Base-by-base conservation (phyloP, 2,113 vertebrate genomes). In the Agelaius phoeniceus region DNA sequence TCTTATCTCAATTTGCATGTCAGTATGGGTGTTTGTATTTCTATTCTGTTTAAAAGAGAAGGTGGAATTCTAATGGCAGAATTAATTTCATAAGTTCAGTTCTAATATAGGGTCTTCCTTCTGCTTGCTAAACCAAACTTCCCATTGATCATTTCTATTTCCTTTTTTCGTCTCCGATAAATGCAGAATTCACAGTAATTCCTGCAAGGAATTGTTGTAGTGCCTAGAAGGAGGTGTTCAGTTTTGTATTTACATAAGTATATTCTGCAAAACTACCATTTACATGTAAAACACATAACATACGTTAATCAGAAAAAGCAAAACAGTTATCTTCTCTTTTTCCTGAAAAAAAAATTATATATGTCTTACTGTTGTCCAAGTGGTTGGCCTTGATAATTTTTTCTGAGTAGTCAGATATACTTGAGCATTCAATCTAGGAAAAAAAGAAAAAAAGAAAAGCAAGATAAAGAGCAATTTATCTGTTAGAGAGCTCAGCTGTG, bases 321-420 rank as follows among this genome's bases (percentile, higher is more conserved):
- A 90, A 83, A 58, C 19, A 28, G n/a, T 63, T 59, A 33, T 94
- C 41, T 71, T 57, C 58, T 90, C 35, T 80, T 82, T 94, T 76
- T 72, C 52, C 68, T 84, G 72, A 66, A 52, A 68, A 68, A 68
- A 57, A 62, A 15, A 39, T 19, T 90, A 73, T 77, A 54, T 48
- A 31, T 72, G 67, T 88, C 99, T 99, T 99, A 99, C 99, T 98
- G 75, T 98, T 99, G 97, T 99, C 99, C 97, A 99, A 97, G 91
- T 99, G 99, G 98, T 99, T 99, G 95, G 99, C 98, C 97, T 99
- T 99, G 98, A 99, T 99, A 97, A 99, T 99, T 98, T 99, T 99
- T 98, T 99, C 99, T 9, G 99, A 99, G 96, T 99, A 99, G 95
- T 99, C 99, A 30, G 99, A 99, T 98, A 99, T 99, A 94, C 99